These are phyloP conservation scores for Ceratina australensis DNA, from an alignment of 1,140 invertebrate genomes.

Conservation along the genomic window DNA sequence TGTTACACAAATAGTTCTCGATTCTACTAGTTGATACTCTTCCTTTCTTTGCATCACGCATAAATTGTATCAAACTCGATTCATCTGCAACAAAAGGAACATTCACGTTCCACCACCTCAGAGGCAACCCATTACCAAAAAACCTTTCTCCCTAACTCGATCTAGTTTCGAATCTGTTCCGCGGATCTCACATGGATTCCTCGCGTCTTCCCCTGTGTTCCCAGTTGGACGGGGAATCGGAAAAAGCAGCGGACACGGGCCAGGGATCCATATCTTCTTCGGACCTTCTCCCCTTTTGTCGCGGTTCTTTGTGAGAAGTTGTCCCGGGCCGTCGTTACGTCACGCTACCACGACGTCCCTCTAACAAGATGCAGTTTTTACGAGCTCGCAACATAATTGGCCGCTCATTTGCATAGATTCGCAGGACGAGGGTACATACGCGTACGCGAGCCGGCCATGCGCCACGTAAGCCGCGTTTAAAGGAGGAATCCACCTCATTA, in stretches of 20 bases:
- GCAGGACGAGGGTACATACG: conserved; percentile 36
- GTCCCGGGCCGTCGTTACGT: conserved; percentile 50
- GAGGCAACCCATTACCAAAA: not conserved
- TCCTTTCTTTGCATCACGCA: too few species aligned
- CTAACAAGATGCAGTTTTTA: conserved; percentile 58
- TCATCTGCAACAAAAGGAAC: not conserved
- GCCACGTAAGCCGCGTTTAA: conserved; percentile 7
- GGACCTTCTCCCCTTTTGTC: conserved; percentile 32
- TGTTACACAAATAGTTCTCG: too few species aligned
- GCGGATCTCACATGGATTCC: not conserved
- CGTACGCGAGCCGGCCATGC: conserved; percentile 24
- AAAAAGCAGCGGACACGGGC: conserved; percentile 25
- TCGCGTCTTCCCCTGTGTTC: not conserved
- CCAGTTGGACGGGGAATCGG: conserved; percentile 3
- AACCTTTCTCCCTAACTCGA: not conserved
- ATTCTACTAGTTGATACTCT: too few species aligned
- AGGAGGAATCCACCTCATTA: conserved; percentile 1
- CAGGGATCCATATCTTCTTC: conserved; percentile 49
- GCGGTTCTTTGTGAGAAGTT: conserved; percentile 44
- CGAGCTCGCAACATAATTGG: conserved; percentile 52
- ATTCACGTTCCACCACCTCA: not conserved
- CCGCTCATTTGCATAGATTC: conserved; percentile 53
- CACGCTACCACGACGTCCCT: conserved; percentile 52
- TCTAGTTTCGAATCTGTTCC: conserved; percentile 24
- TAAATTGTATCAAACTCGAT: not conserved